These are phyloP conservation scores for Oryzias curvinotus DNA, from an alignment of 2,113 vertebrate genomes.

Conservation along the genomic window DNA sequence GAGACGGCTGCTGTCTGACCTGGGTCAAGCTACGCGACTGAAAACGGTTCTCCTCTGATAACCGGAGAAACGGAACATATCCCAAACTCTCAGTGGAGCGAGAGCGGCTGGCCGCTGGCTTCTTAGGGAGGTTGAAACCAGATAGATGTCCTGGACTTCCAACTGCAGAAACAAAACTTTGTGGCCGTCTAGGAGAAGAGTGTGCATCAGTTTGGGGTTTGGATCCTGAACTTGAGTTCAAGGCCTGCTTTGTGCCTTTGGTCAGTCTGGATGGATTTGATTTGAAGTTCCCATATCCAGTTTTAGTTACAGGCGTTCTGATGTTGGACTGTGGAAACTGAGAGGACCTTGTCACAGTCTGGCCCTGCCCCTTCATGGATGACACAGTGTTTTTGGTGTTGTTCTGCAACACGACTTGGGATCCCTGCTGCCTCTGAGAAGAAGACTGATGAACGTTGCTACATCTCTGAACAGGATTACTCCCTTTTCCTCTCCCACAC, in stretches of 20 bases:
- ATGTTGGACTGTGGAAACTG: slow-evolving; percentile 16
- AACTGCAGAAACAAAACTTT: slow-evolving; percentile 29
- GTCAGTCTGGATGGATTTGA: neutral
- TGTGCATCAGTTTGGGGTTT: accelerated
- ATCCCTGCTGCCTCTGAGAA: slow-evolving; percentile 19
- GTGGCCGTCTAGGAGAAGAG: slow-evolving; percentile 23
- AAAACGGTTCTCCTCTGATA: slow-evolving; percentile 81
- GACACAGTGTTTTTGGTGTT: slow-evolving; percentile 31
- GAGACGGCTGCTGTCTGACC: slow-evolving; percentile 81
- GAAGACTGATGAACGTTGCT: slow-evolving; percentile 2
- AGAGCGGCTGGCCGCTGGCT: slow-evolving; percentile 77
- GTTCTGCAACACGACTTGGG: neutral
- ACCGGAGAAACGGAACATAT: slow-evolving; percentile 1
- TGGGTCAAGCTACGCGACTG: slow-evolving; percentile 92
- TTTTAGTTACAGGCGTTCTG: slow-evolving; percentile 40
- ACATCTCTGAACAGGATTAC: neutral
- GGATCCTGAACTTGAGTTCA: neutral
- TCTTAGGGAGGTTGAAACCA: slow-evolving; percentile 70
- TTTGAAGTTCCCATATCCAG: slow-evolving; percentile 18
- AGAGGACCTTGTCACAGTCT: neutral
- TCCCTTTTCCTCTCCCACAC: slow-evolving; percentile 15
- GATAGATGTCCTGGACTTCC: slow-evolving; percentile 67
- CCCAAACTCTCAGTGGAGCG: slow-evolving; percentile 83
- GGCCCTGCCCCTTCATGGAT: slow-evolving; percentile 27
- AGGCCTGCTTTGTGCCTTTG: slow-evolving; percentile 21